Base-by-base conservation (phyloP, 2,113 vertebrate species). In the Anseranas semipalmata region DNA sequence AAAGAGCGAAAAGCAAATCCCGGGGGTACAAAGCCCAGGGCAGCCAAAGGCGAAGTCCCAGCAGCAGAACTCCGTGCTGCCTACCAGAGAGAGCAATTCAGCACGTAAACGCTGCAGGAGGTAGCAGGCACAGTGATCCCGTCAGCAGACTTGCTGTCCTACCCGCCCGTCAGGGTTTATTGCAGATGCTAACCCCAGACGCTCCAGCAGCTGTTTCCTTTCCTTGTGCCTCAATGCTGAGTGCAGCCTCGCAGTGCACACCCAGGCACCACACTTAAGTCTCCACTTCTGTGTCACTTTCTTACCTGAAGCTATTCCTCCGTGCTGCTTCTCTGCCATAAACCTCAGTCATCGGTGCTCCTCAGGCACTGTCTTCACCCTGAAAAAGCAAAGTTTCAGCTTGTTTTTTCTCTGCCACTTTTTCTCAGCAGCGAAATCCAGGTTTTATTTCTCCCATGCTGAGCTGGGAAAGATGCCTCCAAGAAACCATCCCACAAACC, bases 11-110 rank as follows among this genome's bases (percentile, higher is more conserved):
- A 68, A 89, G 14, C 7, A 37, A 53, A 48, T 43, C 22, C 32
- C 8, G 4, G 24, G 24, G 6, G 4, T 48, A 19, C 1, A 0
- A 74, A 75, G 20, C 60, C 35, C 11, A 1, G 0, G 9, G 33
- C 52, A 72, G 45, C 28, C 45, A 84, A 87, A 37, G 22, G 43
- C 11, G 11, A 77, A 90, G 15, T 28, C 65, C 52, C 22, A 10
- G 30, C 62, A 63, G 24, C 8, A 3, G 4, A 43, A 37, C 4
- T 43, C 9, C 28, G 8, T 39, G 45, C 52, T n/a, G 30, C 65
- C 52, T 21, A 63, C 35, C 25, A 81, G 46, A 60, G n/a, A 41
- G 25, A 21, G 13, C 4, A 67, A 62, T 8, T 50, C 2, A 1
- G 21, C 27, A 7, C 12, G 28, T 37, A 55, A 84, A 75, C 12